Conservation (phyloP, 2,888 invertebrate genomes). For the Antheraea yamamai region DNA sequence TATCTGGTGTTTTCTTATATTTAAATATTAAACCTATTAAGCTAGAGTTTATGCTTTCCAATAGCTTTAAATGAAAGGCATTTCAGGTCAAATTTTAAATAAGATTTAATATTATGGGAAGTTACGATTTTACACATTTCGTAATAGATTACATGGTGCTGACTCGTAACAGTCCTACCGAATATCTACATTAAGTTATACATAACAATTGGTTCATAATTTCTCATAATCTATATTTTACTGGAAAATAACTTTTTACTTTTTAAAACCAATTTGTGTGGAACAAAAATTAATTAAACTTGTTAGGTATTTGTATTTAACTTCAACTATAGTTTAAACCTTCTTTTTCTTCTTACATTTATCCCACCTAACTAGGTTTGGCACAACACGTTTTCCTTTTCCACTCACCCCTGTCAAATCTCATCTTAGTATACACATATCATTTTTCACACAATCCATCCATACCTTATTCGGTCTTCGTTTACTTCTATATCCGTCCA, state of each 20-base stretch:
- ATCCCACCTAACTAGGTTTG: too few species aligned
- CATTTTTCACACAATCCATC: too few species aligned
- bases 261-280: not conserved
- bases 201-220: not conserved
- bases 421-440: too few species aligned
- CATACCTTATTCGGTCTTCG: too few species aligned
- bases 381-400: too few species aligned
- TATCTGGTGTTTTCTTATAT: not conserved
- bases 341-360: not conserved
- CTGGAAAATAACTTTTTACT: not conserved
- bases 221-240: not conserved
- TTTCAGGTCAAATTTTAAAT: not conserved
- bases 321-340: not conserved
- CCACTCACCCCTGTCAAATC: too few species aligned
- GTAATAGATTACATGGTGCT: not conserved
- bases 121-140: not conserved
- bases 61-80: not conserved
- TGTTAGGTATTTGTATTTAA: too few species aligned
- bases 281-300: not conserved
- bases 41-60: not conserved
- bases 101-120: slow-evolving; percentile 9
- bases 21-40: not conserved
- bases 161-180: not conserved
- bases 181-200: not conserved
- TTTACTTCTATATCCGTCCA: too few species aligned